Conservation (phyloP, 2,888 invertebrate genomes). For the Amphipoea lucens region DNA sequence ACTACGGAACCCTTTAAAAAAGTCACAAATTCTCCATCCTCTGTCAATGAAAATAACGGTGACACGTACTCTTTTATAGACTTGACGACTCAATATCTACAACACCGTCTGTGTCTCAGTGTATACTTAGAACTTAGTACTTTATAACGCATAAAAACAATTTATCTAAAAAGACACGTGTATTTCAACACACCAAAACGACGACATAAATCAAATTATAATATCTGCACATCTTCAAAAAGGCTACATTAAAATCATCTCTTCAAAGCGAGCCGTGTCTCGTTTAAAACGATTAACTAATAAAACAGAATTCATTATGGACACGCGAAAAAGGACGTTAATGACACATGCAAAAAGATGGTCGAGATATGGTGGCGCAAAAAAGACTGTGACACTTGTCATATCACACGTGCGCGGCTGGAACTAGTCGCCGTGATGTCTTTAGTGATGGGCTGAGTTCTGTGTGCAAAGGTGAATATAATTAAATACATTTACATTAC, state of each 20-base stretch:
- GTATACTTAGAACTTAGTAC: neutral
- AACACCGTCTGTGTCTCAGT: neutral
- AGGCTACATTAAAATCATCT: constrained; percentile 32
- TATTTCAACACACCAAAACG: constrained; percentile 17
- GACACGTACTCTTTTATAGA: neutral
- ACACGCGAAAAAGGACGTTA: constrained; percentile 46
- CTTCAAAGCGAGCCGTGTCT: constrained; percentile 52
- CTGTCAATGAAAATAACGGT: neutral
- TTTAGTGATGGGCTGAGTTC: constrained; percentile 5
- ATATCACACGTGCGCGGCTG: constrained; percentile 3
- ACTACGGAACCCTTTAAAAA: neutral
- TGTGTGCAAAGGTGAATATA: neutral
- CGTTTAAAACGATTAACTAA: constrained; percentile 59
- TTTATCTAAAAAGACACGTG: neutral
- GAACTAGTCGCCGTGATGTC: neutral
- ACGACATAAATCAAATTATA: constrained; percentile 20
- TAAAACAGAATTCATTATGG: constrained; percentile 64
- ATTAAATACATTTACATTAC: neutral
- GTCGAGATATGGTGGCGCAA: constrained; percentile 53
- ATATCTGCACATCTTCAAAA: constrained; percentile 38
- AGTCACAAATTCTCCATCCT: neutral
- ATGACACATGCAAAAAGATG: constrained; percentile 59
- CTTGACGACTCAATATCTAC: neutral
- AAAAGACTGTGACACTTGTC: constrained; percentile 39
- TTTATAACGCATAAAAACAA: neutral